Evolutionary conservation across 1,140 invertebrate species (phyloP).

Genomic region (Muscidifurax raptorellus): DNA sequence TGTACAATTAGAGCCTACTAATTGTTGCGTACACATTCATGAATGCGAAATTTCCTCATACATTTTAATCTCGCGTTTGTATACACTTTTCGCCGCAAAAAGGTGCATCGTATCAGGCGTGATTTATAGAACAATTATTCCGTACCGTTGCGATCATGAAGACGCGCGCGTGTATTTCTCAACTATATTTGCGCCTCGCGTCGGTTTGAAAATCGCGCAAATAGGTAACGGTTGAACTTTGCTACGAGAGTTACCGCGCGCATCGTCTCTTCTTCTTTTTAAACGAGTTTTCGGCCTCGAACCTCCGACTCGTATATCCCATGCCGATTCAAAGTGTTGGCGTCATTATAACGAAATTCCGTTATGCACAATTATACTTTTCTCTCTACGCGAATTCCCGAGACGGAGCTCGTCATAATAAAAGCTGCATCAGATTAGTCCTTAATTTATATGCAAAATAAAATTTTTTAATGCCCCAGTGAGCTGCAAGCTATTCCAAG

Average conservation of each 20-base stretch:
- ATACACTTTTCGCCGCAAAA: not conserved
- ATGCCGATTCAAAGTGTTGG: constrained; percentile 2
- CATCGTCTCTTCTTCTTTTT: no score
- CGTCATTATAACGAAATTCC: constrained; percentile 9
- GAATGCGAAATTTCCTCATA: not conserved
- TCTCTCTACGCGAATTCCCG: not conserved
- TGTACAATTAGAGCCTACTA: not conserved
- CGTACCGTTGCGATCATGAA: not conserved
- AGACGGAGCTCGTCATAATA: not conserved
- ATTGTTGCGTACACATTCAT: not conserved
- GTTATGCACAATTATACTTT: not conserved
- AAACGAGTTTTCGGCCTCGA: not conserved
- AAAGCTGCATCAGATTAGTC: constrained; percentile 32
- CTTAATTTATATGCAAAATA: constrained; percentile 28
- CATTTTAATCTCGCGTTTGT: not conserved
- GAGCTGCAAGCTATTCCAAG: not conserved
- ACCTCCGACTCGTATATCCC: not conserved
- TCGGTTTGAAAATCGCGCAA: not conserved
- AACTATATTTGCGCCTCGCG: not conserved
- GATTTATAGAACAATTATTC: not conserved
- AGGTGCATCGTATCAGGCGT: not conserved
- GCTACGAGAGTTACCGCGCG: not conserved
- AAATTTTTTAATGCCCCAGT: constrained; percentile 14
- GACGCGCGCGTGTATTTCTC: no score
- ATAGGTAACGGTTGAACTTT: not conserved